Percentiles rank a stretch among this genome's conserved stretches.
Evolutionary conservation across 2,113 vertebrate species (phyloP).

Genomic region (Synchiropus splendidus): DNA sequence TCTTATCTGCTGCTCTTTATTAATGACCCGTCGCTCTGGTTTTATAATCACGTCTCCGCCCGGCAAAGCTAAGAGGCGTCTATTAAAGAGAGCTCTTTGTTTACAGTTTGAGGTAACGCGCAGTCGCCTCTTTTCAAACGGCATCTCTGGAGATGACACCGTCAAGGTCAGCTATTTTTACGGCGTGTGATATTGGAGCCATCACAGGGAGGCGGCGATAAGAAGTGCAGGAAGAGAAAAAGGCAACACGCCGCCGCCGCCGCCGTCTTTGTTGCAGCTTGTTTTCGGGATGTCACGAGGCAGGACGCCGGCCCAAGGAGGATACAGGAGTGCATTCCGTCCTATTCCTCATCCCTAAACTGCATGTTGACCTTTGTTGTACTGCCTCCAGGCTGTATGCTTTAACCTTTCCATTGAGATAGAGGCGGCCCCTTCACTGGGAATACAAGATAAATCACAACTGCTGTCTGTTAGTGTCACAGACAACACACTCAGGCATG

Average conservation of each 20-base stretch:
- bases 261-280: slow-evolving; percentile 10
- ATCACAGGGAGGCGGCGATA: slow-evolving; percentile 5
- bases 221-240: neutral
- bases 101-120: slow-evolving; percentile 31
- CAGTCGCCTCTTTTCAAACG: slow-evolving; percentile 5
- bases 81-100: slow-evolving; percentile 41
- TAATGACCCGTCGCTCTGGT: slow-evolving; percentile 18
- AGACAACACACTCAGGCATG: slow-evolving; percentile 28
- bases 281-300: slow-evolving; percentile 8
- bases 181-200: slow-evolving; percentile 21
- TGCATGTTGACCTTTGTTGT: slow-evolving; percentile 59
- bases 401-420: slow-evolving; percentile 60
- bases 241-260: no score
- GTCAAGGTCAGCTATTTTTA: slow-evolving; percentile 52
- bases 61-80: slow-evolving; percentile 20
- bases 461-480: slow-evolving; percentile 34
- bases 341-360: slow-evolving; percentile 53
- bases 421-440: slow-evolving; percentile 35
- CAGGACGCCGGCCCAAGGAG: neutral
- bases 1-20: slow-evolving; percentile 28
- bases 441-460: slow-evolving; percentile 56
- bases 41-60: slow-evolving; percentile 37
- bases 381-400: slow-evolving; percentile 54
- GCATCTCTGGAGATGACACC: slow-evolving; percentile 34
- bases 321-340: slow-evolving; percentile 14